Base-by-base conservation (phyloP, 1,140 invertebrate genomes). In the Stratiolaelaps scimitus region DNA sequence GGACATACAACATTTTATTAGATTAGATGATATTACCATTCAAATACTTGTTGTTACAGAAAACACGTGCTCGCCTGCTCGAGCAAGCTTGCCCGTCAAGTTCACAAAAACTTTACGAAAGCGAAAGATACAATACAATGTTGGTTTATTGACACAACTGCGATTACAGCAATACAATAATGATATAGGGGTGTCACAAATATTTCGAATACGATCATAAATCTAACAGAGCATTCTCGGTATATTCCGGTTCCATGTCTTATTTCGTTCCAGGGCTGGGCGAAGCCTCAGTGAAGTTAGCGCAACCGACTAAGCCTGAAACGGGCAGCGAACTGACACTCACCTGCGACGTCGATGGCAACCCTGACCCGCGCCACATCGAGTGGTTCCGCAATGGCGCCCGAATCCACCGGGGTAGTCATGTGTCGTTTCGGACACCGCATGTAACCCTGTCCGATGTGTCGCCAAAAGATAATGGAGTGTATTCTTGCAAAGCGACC, bases 381-480 rank as follows among this genome's bases (percentile, higher is more conserved):
- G 81, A 86, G 72, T 89, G 86, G 86, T 87, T 84, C 76, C 81
- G 84, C 65, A 87, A 88, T 71, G 82, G 77, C 64, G 79, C 80
- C 70, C 80, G 81, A 66, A 68, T 87, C 44, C 76, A 77, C 67
- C 80, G 77, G 69, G 80, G 77, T 67, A 79, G 82, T 23, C 78
- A 80, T 20, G 75, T 85, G 23, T 79, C 82, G 69, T 75, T 83
- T 64, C 79, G 82, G 65, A 83, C 23, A 23, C 73, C 88, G 28
- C 79, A 83, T 28, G 77, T 88, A 7, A 75, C 77, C 65, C 80
- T 82, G 0, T 78, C 79, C 6, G 72, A 80, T 13, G 76, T 78
- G 23, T 29, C 53, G 4, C 13, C 53, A 26, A 60, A 34, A 34
- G 85, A 86, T 72, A 86, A 85, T 74, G 85, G 85, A 0, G 79